A percentile compares a stretch with the other conserved stretches of the same genome.
These are phyloP conservation scores for Cistogaster globosa DNA, from an alignment of 2,888 invertebrate species.

Conservation along the genomic window DNA sequence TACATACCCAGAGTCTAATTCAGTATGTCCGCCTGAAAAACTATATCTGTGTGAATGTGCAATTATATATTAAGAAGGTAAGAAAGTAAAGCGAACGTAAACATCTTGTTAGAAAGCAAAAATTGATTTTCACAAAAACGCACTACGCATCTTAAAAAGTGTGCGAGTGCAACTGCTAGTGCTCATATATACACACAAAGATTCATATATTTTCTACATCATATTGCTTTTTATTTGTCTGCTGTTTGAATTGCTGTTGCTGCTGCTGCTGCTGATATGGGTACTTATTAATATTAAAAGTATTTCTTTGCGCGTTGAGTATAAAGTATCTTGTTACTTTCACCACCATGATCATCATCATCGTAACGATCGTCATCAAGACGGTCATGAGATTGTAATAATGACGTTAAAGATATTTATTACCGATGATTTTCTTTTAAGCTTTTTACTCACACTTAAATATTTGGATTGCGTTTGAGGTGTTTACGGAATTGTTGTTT, in stretches of 20 bases:
- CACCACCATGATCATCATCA: constrained; percentile 62
- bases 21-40: constrained; percentile 17
- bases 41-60: constrained; percentile 3
- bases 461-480: constrained; percentile 50
- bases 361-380: constrained; percentile 43
- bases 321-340: constrained; percentile 74
- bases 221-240: constrained; percentile 34
- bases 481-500: constrained; percentile 53
- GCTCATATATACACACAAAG: not conserved
- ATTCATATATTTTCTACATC: constrained; percentile 44
- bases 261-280: constrained; percentile 47
- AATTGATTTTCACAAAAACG: constrained; percentile 70
- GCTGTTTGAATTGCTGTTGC: constrained; percentile 16
- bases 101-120: constrained; percentile 64
- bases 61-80: constrained; percentile 43
- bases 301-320: constrained; percentile 63
- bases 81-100: constrained; percentile 52
- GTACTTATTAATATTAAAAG: constrained; percentile 69
- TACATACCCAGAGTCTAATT: constrained; percentile 4
- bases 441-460: constrained; percentile 16
- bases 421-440: constrained; percentile 45
- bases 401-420: constrained; percentile 48
- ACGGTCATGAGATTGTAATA: constrained; percentile 21
- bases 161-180: constrained; percentile 46
- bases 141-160: constrained; percentile 70